phyloP scores from a whole-genome alignment of 92 coral and sea anemone genomes.

The Micromussa lordhowensis region DNA sequence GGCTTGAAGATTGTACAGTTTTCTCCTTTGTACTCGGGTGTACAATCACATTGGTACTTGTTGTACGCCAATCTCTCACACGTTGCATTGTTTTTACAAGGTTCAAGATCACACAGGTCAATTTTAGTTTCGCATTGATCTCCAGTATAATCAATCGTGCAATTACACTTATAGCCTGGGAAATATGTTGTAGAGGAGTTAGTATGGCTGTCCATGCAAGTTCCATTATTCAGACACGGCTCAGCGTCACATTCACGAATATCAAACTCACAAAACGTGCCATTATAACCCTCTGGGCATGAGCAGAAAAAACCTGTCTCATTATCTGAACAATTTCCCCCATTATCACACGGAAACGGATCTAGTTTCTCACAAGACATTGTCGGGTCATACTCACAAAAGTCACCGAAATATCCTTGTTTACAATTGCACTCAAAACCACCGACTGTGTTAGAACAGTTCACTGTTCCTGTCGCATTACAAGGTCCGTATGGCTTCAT shows the following conservation, averaged over 20 bases:
- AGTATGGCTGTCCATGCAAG: constrained; percentile 83
- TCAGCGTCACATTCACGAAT: constrained; percentile 79
- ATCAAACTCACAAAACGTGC: constrained; percentile 67
- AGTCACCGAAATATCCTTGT: constrained; percentile 70
- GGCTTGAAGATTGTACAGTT: constrained; percentile 65
- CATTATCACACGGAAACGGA: constrained; percentile 76
- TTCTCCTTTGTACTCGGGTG: constrained; percentile 72
- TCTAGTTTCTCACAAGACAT: constrained; percentile 52
- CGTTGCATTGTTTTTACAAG: constrained; percentile 73
- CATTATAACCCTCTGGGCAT: constrained; percentile 73
- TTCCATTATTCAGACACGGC: constrained; percentile 90
- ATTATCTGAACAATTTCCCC: constrained; percentile 78
- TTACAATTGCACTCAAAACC: constrained; percentile 68
- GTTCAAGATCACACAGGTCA: constrained; percentile 71
- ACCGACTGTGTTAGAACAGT: constrained; percentile 72
- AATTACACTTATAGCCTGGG: constrained; percentile 79
- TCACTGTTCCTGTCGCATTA: constrained; percentile 56
- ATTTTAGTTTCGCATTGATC: constrained; percentile 67
- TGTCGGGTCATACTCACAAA: constrained; percentile 75
- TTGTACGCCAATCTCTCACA: constrained; percentile 67
- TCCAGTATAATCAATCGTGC: constrained; percentile 83
- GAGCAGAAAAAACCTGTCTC: constrained; percentile 77
- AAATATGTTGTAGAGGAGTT: constrained; percentile 42
- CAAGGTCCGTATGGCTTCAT: constrained; percentile 51
- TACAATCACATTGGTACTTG: constrained; percentile 70